Conservation (phyloP, 2,797 vertebrate species). For the Picus viridis region DNA sequence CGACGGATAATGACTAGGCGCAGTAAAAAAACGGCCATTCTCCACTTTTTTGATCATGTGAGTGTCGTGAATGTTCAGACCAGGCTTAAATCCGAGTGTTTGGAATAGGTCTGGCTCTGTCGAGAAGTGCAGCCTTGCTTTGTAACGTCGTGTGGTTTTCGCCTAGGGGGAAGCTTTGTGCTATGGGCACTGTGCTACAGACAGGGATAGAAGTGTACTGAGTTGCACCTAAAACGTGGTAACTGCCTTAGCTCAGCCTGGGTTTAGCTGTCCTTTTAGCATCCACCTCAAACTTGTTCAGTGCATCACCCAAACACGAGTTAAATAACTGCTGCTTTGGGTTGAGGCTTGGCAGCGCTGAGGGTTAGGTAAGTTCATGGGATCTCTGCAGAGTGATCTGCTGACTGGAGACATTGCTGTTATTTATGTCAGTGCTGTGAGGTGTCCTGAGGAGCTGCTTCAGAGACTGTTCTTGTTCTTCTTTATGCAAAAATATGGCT, state of each 20-base stretch:
- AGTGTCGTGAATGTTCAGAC: conserved; percentile 48
- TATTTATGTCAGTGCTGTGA: fast-evolving
- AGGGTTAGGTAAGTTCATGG: fast-evolving
- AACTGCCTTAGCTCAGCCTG: neutral
- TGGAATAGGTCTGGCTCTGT: too few relatives aligned
- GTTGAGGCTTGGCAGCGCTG: fast-evolving
- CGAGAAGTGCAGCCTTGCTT: neutral
- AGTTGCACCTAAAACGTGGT: fast-evolving
- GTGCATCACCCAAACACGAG: fast-evolving
- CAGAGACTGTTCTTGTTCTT: neutral
- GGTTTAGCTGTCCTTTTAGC: neutral
- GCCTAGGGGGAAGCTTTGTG: neutral
- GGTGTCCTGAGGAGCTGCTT: neutral
- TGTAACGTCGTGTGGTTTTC: fast-evolving
- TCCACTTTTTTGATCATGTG: conserved; percentile 91
- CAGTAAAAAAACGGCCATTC: conserved; percentile 81
- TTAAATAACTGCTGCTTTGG: fast-evolving
- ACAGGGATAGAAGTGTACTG: fast-evolving
- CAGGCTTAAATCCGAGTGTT: neutral
- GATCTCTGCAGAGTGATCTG: neutral
- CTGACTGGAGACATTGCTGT: fast-evolving
- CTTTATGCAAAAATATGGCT: neutral
- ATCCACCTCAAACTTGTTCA: neutral
- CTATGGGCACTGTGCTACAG: fast-evolving
- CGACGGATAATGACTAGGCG: conserved; percentile 81